phyloP scores from a whole-genome alignment of 2,113 vertebrate genomes.

The Epinephelus lanceolatus region DNA sequence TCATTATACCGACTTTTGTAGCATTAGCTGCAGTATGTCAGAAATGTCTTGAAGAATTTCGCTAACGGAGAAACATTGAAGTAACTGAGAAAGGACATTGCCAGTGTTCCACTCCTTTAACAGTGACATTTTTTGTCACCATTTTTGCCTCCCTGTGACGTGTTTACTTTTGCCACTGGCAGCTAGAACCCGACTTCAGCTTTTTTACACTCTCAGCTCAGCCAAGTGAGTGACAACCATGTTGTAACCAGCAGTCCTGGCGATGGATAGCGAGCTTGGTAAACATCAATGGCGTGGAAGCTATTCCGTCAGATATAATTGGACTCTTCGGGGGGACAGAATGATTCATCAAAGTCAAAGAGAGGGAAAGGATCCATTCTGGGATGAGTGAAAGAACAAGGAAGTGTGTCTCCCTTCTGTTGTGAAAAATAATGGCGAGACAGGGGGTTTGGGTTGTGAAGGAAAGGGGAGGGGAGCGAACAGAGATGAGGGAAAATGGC shows the following conservation, averaged over 20 bases:
- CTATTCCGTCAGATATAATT: slow-evolving; percentile 61
- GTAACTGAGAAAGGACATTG: slow-evolving; percentile 21
- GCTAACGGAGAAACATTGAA: neutral
- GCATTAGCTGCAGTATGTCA: slow-evolving; percentile 3
- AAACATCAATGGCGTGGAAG: slow-evolving; percentile 45
- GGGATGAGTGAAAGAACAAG: slow-evolving; percentile 33
- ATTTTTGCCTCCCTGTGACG: slow-evolving; percentile 16
- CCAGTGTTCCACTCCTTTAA: slow-evolving; percentile 28
- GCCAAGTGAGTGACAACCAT: slow-evolving; percentile 56
- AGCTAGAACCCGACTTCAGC: slow-evolving; percentile 30
- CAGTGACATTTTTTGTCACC: slow-evolving; percentile 35
- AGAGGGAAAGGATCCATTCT: slow-evolving; percentile 24
- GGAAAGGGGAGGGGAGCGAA: neutral
- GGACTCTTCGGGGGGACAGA: slow-evolving; percentile 44
- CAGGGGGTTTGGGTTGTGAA: slow-evolving; percentile 20
- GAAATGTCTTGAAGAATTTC: neutral
- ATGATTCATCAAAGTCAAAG: slow-evolving; percentile 65
- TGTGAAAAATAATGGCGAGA: slow-evolving; percentile 53
- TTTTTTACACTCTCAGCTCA: slow-evolving; percentile 23
- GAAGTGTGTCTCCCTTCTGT: slow-evolving; percentile 20
- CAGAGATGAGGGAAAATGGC: slow-evolving; percentile 25
- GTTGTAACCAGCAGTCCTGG: slow-evolving; percentile 38
- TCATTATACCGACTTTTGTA: slow-evolving; percentile 22
- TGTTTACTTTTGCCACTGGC: slow-evolving; percentile 43
- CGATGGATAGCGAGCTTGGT: slow-evolving; percentile 38